These are phyloP conservation scores for Apamea crenata DNA, from an alignment of 2,888 invertebrate species.

Conservation along the genomic window DNA sequence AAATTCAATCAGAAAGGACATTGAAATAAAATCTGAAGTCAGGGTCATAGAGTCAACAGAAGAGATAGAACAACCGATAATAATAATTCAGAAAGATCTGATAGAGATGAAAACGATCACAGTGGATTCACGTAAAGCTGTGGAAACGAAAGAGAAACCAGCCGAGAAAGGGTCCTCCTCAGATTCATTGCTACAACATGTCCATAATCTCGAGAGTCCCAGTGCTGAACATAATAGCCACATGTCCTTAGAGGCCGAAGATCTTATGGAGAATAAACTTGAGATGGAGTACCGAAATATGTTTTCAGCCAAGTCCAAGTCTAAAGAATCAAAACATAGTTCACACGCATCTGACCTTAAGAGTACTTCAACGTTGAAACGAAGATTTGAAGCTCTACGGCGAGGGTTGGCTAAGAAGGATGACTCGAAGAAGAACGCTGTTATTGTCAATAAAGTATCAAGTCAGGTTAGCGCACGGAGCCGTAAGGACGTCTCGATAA, in stretches of 20 bases:
- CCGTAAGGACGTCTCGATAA: slow-evolving; percentile 80
- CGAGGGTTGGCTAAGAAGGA: slow-evolving; percentile 76
- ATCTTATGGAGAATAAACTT: slow-evolving; percentile 82
- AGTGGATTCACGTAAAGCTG: background rate
- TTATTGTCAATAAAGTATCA: slow-evolving; percentile 62
- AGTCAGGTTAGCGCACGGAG: slow-evolving; percentile 69
- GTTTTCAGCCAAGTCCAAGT: slow-evolving; percentile 73
- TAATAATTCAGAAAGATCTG: slow-evolving; percentile 45
- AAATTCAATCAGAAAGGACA: slow-evolving; percentile 25
- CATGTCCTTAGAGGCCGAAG: slow-evolving; percentile 61
- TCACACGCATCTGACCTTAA: slow-evolving; percentile 71
- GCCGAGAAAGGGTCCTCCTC: slow-evolving; percentile 74
- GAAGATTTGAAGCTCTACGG: slow-evolving; percentile 81
- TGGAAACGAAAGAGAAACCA: slow-evolving; percentile 19
- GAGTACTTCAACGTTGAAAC: slow-evolving; percentile 77
- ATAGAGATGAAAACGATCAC: background rate
- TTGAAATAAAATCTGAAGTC: slow-evolving; percentile 39
- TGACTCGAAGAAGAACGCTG: slow-evolving; percentile 70
- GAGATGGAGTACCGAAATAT: slow-evolving; percentile 82
- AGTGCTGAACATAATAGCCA: slow-evolving; percentile 73
- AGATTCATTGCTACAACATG: slow-evolving; percentile 81
- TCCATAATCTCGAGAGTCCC: slow-evolving; percentile 81
- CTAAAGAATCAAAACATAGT: slow-evolving; percentile 70
- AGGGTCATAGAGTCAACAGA: slow-evolving; percentile 16
- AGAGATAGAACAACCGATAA: slow-evolving; percentile 26